phyloP scores from a whole-genome alignment of 2,113 vertebrate species.

The Anarrhichthys ocellatus region DNA sequence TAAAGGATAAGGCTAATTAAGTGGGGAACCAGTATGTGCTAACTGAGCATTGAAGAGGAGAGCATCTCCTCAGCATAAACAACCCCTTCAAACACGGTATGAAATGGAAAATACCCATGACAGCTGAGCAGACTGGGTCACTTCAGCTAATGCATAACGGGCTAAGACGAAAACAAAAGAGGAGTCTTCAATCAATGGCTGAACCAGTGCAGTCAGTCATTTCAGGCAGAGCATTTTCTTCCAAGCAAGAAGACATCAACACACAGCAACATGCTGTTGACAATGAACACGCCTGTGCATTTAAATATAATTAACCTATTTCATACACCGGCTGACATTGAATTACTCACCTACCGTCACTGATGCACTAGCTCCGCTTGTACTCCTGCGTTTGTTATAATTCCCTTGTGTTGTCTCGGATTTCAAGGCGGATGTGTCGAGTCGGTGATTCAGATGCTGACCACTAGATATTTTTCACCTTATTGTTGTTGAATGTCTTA shows the following conservation, averaged over 20 bases:
- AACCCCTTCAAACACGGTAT: neutral
- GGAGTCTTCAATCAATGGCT: constrained; percentile 31
- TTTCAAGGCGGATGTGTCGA: constrained; percentile 22
- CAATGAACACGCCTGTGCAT: neutral
- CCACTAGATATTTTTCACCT: neutral
- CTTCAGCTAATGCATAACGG: neutral
- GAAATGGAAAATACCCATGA: constrained; percentile 1
- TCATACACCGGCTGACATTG: constrained; percentile 6
- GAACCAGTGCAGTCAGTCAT: constrained; percentile 43
- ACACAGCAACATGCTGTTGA: neutral
- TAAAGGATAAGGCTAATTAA: constrained; percentile 42
- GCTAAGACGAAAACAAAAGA: constrained; percentile 26
- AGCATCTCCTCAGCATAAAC: constrained; percentile 17
- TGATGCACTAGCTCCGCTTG: constrained; percentile 49
- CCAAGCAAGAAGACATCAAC: constrained; percentile 20
- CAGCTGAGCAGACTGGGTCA: neutral
- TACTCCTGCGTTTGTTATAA: constrained; percentile 43
- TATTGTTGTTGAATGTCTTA: neutral
- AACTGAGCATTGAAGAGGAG: neutral
- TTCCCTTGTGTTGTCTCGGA: constrained; percentile 31
- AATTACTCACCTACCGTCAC: constrained; percentile 66
- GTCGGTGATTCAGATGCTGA: neutral
- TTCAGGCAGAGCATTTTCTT: constrained; percentile 29
- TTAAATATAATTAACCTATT: neutral
- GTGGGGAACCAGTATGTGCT: neutral